These are phyloP conservation scores for Pantherophis guttatus DNA, from an alignment of 2,113 vertebrate genomes.

Conservation along the genomic window DNA sequence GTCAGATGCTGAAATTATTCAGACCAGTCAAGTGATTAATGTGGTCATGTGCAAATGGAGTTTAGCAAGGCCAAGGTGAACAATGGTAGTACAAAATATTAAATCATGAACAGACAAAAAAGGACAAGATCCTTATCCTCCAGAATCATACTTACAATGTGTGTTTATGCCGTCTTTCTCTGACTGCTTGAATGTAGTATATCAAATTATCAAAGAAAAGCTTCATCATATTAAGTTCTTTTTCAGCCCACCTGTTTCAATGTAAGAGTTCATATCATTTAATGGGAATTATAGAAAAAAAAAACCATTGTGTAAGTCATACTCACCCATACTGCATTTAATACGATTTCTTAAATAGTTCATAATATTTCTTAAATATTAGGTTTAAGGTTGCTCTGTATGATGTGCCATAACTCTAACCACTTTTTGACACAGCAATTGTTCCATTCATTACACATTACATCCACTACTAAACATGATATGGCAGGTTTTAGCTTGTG, in stretches of 20 bases:
- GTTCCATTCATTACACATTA: not conserved
- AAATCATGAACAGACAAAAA: not conserved
- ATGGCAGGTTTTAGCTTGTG: not conserved
- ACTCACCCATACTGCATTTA: not conserved
- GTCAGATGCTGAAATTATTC: not conserved
- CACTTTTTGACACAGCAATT: not conserved
- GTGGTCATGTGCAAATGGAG: not conserved
- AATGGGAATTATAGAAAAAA: not conserved
- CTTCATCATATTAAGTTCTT: conserved; percentile 99
- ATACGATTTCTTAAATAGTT: not conserved
- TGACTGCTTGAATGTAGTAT: conserved; percentile 94
- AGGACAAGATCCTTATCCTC: not conserved
- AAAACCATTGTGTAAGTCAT: conserved; percentile 9
- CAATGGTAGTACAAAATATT: not conserved
- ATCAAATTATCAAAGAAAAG: conserved; percentile 97
- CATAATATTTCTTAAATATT: not conserved
- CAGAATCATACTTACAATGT: conserved; percentile 83
- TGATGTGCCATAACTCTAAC: not conserved
- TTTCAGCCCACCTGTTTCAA: conserved; percentile 94
- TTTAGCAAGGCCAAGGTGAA: not conserved
- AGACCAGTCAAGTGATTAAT: not conserved
- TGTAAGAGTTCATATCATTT: conserved; percentile 41
- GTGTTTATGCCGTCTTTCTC: conserved; percentile 90
- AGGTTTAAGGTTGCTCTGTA: not conserved
- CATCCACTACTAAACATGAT: not conserved